Base-by-base conservation (phyloP, 1,140 invertebrate species). In the Hylaeus anthracinus region DNA sequence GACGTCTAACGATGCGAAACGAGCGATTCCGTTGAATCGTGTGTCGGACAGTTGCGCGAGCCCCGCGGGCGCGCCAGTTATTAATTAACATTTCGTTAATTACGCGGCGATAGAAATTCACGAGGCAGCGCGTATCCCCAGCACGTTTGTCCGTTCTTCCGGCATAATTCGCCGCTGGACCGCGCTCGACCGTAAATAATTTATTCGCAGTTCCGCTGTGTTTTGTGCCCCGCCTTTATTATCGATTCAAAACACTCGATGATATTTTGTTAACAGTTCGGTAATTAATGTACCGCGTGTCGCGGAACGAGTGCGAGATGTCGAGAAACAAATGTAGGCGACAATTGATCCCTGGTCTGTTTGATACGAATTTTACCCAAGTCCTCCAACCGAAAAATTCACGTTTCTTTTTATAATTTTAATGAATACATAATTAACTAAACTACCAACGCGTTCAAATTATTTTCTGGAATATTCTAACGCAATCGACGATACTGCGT, bases 1-100 rank as follows among this genome's bases (percentile, higher is more conserved):
- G 8, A 66, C 45, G 48, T 51, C n/a, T 37, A 51, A 67, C 65
- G 45, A 67, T n/a, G n/a, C 64, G 64, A 26, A 2, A 37, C 43
- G n/a, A 14, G 6, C 60, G 60, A 63, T 39, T 12, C 10, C 65
- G n/a, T 15, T 56, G 60, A 80, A 79, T 83, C 66, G 72, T 63
- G 64, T 5, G 58, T 56, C 66, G 55, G 61, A 51, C 4, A 26
- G 12, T 51, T 51, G 69, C 14, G 48, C 56, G 71, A 79, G 71
- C 79, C 75, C 81, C 70, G 55, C 69, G 72, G 55, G 72, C 63
- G 63, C 71, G 72, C 66, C 70, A 84, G 88, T 86, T 90, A 90
- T 90, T 90, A 91, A 92, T 91, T 91, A 89, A 91, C 88, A 84
- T 89, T 91, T 88, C 86, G 89, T 91, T 89, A 91, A 91, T 92